Percentiles rank a stretch among this genome's conserved stretches.
Evolutionary conservation across 2,113 vertebrate genomes (phyloP).

Genomic region (Pao palembangensis): DNA sequence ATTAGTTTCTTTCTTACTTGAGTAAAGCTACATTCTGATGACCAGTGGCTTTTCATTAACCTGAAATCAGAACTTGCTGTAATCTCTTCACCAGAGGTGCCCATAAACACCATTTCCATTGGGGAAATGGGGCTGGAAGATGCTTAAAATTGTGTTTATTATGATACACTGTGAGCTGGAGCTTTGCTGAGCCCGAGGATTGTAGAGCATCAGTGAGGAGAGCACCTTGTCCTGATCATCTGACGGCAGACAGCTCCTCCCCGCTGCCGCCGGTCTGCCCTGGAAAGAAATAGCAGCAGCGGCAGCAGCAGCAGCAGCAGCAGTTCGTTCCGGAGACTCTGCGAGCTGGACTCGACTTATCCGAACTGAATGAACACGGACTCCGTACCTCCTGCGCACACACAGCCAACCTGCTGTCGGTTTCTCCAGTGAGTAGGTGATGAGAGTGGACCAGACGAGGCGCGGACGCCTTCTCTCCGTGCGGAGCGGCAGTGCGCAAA

Average conservation of each 20-base stretch:
- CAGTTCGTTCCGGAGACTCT: constrained; percentile 2
- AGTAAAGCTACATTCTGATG: no score
- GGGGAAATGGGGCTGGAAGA: not conserved
- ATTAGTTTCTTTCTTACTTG: no score
- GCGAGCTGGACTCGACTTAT: constrained; percentile 37
- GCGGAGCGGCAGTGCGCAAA: constrained; percentile 56
- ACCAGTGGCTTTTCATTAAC: not conserved
- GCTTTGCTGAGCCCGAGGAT: constrained; percentile 10
- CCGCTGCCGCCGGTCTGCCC: constrained; percentile 37
- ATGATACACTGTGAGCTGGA: not conserved
- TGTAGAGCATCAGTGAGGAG: constrained; percentile 29
- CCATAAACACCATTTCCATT: no score
- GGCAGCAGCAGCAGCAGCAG: constrained; percentile 33
- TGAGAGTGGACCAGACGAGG: constrained; percentile 63
- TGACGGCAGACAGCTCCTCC: constrained; percentile 65
- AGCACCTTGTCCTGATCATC: constrained; percentile 67
- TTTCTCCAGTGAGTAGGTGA: constrained; percentile 71
- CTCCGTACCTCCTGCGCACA: constrained; percentile 24
- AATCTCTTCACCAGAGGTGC: no score
- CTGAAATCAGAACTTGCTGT: not conserved
- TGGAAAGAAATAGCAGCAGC: no score
- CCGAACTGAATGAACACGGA: constrained; percentile 42
- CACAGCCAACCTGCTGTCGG: not conserved
- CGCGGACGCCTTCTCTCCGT: constrained; percentile 38
- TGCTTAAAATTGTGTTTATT: not conserved